These are phyloP conservation scores for Platysternon megacephalum DNA, from an alignment of 2,113 vertebrate genomes.

Conservation along the genomic window DNA sequence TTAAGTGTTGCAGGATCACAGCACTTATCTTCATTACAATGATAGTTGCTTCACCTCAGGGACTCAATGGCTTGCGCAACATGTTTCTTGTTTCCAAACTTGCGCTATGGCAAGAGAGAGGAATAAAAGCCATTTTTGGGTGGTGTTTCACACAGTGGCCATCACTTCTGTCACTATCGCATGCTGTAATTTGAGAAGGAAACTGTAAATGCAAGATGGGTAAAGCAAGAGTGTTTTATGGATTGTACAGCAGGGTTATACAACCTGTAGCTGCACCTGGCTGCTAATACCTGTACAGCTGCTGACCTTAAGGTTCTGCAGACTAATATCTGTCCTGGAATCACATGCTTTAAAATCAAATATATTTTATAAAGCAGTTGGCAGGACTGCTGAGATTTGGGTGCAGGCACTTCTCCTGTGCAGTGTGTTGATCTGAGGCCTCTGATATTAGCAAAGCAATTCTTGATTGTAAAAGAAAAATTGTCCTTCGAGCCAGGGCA, in stretches of 20 bases:
- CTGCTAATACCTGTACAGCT: neutral
- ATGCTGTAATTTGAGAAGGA: neutral
- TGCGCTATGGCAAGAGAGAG: neutral
- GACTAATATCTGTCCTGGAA: rapidly evolving
- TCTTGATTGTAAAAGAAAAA: rapidly evolving
- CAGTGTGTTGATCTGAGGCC: neutral
- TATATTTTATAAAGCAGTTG: rapidly evolving
- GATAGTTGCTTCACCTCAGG: neutral
- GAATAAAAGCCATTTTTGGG: neutral
- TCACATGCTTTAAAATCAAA: rapidly evolving
- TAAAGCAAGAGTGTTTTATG: neutral
- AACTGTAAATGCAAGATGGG: neutral
- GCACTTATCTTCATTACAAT: neutral
- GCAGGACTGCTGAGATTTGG: neutral
- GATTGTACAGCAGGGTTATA: neutral
- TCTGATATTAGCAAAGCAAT: neutral
- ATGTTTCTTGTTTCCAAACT: neutral
- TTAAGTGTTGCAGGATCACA: neutral
- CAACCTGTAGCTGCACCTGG: neutral
- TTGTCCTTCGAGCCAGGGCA: rapidly evolving
- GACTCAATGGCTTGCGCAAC: neutral
- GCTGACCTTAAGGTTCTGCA: neutral
- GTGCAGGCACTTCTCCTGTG: rapidly evolving
- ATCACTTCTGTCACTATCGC: neutral
- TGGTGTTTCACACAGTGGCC: rapidly evolving